Conservation (phyloP, 2,113 vertebrate genomes). For the Rana temporaria region DNA sequence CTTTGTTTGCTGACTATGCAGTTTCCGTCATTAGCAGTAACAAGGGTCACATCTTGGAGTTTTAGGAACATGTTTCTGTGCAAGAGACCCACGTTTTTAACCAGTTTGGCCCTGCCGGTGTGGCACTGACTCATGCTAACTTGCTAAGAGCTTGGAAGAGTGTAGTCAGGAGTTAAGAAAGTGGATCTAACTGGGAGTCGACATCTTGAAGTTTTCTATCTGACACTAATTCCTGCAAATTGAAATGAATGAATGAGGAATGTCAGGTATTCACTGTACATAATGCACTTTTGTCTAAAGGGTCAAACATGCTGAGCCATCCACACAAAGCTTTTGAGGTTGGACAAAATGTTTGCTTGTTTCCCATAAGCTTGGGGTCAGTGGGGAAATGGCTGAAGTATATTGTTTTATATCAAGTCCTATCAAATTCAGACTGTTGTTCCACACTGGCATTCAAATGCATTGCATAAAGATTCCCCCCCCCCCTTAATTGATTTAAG, state of each 20-base stretch:
- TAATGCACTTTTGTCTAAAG: conserved; percentile 54
- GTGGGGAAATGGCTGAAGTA: conserved; percentile 38
- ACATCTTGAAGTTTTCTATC: conserved; percentile 45
- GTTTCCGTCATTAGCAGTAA: conserved; percentile 25
- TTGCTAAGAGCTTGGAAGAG: not conserved
- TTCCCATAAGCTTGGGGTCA: conserved; percentile 42
- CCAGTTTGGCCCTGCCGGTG: not conserved
- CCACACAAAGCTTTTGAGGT: conserved; percentile 44
- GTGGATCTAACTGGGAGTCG: conserved; percentile 8
- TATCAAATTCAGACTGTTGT: conserved; percentile 20
- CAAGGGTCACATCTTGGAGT: conserved; percentile 27
- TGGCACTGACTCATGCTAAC: not conserved
- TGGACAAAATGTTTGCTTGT: conserved; percentile 27
- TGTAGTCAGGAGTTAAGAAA: conserved; percentile 29
- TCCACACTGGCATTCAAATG: conserved; percentile 17
- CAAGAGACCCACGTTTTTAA: conserved; percentile 16
- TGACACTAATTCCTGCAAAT: conserved; percentile 49
- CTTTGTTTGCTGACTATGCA: conserved; percentile 37
- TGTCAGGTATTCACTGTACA: conserved; percentile 54
- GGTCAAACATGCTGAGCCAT: conserved; percentile 54
- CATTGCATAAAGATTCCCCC: conserved; percentile 24
- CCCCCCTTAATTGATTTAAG: conserved; percentile 40
- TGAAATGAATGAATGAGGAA: conserved; percentile 51
- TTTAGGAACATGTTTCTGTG: not conserved
- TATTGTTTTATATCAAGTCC: conserved; percentile 31